Percentiles rank a stretch among this genome's conserved stretches.
These are phyloP conservation scores for Caenorhabditis imperialis DNA, from an alignment of 2,888 invertebrate genomes.

Conservation along the genomic window DNA sequence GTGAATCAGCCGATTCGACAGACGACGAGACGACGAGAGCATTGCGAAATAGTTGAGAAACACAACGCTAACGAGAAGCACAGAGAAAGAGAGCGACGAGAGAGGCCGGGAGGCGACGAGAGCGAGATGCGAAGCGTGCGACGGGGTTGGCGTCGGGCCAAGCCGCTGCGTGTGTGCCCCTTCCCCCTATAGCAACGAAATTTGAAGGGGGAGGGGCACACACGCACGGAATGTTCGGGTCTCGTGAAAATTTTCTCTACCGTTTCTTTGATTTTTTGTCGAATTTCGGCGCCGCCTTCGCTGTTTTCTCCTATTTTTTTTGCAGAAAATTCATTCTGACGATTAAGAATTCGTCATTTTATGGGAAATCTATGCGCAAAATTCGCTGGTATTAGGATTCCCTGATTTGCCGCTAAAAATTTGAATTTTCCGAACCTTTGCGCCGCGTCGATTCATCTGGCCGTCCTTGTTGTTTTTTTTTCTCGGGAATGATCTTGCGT, in stretches of 20 bases:
- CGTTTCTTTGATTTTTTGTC: slow-evolving; percentile 31
- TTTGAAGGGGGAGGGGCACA: slow-evolving; percentile 41
- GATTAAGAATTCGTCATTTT: slow-evolving; percentile 1
- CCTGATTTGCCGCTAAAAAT: not conserved
- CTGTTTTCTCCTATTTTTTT: slow-evolving; percentile 10
- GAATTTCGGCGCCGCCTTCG: not conserved
- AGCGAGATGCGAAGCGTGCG: slow-evolving; percentile 20
- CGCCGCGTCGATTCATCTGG: slow-evolving; percentile 4
- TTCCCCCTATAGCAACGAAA: slow-evolving; percentile 51
- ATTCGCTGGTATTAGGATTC: not conserved
- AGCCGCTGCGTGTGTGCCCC: slow-evolving; percentile 48
- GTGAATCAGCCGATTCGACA: slow-evolving; percentile 23
- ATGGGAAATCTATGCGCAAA: not conserved
- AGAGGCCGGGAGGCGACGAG: slow-evolving; percentile 4
- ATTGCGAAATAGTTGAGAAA: slow-evolving; percentile 32
- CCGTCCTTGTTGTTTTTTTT: too few species aligned
- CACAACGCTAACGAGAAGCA: not conserved
- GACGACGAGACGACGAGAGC: slow-evolving; percentile 17
- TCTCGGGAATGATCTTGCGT: too few species aligned
- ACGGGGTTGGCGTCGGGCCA: slow-evolving; percentile 43
- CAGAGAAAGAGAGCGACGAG: slow-evolving; percentile 14
- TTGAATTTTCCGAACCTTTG: not conserved
- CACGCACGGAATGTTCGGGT: slow-evolving; percentile 57
- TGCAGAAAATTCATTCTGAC: slow-evolving; percentile 1
- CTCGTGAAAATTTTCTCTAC: slow-evolving; percentile 32